phyloP scores from a whole-genome alignment of 2,888 invertebrate genomes.

The Balanococcus diminutus region DNA sequence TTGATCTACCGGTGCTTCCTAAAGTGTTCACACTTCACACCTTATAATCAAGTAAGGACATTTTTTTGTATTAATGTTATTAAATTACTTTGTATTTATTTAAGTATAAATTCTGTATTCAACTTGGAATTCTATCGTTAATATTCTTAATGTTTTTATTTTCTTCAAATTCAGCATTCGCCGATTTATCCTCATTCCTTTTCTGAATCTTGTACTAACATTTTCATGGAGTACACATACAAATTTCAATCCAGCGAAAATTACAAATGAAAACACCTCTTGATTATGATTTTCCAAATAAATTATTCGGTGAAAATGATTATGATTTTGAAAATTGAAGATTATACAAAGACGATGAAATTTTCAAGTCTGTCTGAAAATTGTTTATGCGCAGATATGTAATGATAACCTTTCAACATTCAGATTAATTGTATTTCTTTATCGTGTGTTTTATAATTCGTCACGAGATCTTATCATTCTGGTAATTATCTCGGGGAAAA shows the following conservation, averaged over 20 bases:
- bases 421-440: not conserved
- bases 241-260: too few species aligned
- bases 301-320: conserved; percentile 51
- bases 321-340: not conserved
- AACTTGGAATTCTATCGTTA: too few species aligned
- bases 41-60: not conserved
- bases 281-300: not conserved
- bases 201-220: too few species aligned
- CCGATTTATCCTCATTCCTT: too few species aligned
- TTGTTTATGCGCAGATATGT: not conserved
- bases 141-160: too few species aligned
- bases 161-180: too few species aligned
- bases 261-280: too few species aligned
- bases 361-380: not conserved
- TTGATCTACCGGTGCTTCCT: not conserved
- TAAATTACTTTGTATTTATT: too few species aligned
- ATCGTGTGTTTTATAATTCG: conserved; percentile 6
- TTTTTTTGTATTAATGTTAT: too few species aligned
- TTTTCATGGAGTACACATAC: too few species aligned
- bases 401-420: conserved; percentile 6
- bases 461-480: conserved; percentile 1
- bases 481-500: not conserved
- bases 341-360: not conserved
- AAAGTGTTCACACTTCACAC: not conserved
- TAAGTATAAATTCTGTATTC: too few species aligned